Evolutionary conservation across 1,140 invertebrate genomes (phyloP).

Genomic region (Lepidotrigona ventralis): DNA sequence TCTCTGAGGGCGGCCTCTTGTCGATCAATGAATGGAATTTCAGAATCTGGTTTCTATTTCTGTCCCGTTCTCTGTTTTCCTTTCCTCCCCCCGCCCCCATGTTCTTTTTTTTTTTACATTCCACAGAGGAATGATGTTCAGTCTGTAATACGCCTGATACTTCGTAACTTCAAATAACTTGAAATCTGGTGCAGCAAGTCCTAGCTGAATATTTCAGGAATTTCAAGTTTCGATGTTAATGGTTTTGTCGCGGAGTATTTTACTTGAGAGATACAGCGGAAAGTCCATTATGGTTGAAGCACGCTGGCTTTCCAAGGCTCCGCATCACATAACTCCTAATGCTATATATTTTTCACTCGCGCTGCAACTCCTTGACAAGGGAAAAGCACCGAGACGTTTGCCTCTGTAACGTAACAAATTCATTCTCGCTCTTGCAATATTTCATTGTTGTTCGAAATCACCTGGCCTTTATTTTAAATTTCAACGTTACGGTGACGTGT

Average conservation of each 20-base stretch:
- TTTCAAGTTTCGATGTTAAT: background rate
- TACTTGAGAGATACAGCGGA: background rate
- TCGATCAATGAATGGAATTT: background rate
- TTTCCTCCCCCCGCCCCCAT: too few relatives aligned
- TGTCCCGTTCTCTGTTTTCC: background rate
- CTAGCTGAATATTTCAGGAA: background rate
- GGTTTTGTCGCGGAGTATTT: background rate
- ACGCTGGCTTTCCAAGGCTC: background rate
- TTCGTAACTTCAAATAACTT: too few relatives aligned
- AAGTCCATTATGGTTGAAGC: background rate
- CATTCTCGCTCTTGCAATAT: background rate
- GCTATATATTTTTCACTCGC: background rate
- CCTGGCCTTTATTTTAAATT: background rate
- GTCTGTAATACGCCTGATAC: background rate
- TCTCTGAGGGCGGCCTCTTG: too few relatives aligned
- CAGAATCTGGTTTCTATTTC: background rate
- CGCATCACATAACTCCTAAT: background rate
- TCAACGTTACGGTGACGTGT: background rate
- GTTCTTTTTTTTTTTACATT: background rate
- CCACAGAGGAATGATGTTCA: background rate
- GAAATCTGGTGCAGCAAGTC: too few relatives aligned
- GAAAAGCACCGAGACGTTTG: background rate
- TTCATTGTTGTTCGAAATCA: background rate
- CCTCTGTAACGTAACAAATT: background rate
- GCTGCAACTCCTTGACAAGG: background rate